A percentile compares a stretch with the other conserved stretches of the same genome.
Evolutionary conservation across 2,797 vertebrate species (phyloP).

Genomic region (Mionectes olivaceus): DNA sequence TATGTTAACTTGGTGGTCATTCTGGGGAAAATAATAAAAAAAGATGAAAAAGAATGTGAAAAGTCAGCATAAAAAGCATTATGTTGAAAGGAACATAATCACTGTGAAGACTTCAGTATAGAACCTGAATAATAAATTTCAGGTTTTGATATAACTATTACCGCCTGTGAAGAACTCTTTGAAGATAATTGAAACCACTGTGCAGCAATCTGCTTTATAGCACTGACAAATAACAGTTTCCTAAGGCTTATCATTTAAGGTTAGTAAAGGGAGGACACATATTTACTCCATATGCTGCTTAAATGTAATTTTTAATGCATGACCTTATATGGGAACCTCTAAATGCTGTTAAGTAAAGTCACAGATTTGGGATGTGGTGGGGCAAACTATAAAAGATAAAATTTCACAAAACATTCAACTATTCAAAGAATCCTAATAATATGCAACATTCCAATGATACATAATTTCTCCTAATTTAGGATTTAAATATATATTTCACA

Average conservation of each 20-base stretch:
- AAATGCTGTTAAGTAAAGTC: constrained; percentile 80
- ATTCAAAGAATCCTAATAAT: constrained; percentile 75
- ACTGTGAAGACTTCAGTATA: constrained; percentile 87
- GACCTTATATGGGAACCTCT: constrained; percentile 82
- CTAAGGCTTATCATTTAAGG: constrained; percentile 95
- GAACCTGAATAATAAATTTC: constrained; percentile 98
- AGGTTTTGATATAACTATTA: constrained; percentile 99
- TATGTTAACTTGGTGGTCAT: constrained; percentile 94
- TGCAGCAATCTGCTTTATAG: constrained; percentile 99
- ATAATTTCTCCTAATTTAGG: constrained; percentile 71
- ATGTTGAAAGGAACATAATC: constrained; percentile 91
- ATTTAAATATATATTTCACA: constrained; percentile 75
- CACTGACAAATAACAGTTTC: constrained; percentile 99
- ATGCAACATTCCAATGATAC: constrained; percentile 70
- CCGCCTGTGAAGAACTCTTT: constrained; percentile 95
- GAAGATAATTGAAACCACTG: constrained; percentile 99
- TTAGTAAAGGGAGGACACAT: constrained; percentile 89
- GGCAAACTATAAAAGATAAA: constrained; percentile 74
- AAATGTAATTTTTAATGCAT: constrained; percentile 87
- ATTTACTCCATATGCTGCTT: constrained; percentile 95
- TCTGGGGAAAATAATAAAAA: constrained; percentile 81
- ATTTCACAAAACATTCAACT: constrained; percentile 74
- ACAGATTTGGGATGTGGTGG: constrained; percentile 80
- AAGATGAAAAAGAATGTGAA: constrained; percentile 85
- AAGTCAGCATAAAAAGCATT: constrained; percentile 83